A percentile compares a stretch with the other conserved stretches of the same genome.
Conservation (phyloP, 1,140 invertebrate species). For the Zeugodacus cucurbitae region DNA sequence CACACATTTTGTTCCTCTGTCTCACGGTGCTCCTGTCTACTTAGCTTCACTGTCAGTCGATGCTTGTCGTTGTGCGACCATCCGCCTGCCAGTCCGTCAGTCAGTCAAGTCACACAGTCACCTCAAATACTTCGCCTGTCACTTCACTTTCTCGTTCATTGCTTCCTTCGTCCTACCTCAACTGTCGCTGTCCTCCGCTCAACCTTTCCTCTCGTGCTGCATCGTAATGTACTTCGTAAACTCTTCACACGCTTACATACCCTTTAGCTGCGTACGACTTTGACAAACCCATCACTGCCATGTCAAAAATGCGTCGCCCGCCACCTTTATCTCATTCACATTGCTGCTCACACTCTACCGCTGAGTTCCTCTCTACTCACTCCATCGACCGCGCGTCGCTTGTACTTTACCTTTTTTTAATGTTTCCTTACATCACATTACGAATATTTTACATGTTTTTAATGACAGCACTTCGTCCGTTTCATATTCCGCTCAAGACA, state of each 20-base stretch:
- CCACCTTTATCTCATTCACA: not conserved
- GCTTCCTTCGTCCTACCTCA: not conserved
- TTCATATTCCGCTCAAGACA: not conserved
- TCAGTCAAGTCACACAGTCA: not conserved
- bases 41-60: not conserved
- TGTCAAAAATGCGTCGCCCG: not conserved
- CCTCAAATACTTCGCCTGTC: not conserved
- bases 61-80: not conserved
- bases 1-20: not conserved
- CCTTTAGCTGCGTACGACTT: not conserved
- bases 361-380: not conserved
- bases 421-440: constrained; percentile 22
- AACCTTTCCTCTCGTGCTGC: not conserved
- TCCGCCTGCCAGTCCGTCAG: not conserved
- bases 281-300: not conserved
- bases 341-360: not conserved
- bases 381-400: not conserved
- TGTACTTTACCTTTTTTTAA: not conserved
- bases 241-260: not conserved
- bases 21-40: not conserved
- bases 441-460: constrained; percentile 32
- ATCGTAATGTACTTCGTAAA: not conserved
- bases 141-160: not conserved
- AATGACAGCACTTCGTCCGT: constrained; percentile 20
- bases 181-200: not conserved